phyloP scores from a whole-genome alignment of 2,888 invertebrate species.

The Cerastis leucographa region DNA sequence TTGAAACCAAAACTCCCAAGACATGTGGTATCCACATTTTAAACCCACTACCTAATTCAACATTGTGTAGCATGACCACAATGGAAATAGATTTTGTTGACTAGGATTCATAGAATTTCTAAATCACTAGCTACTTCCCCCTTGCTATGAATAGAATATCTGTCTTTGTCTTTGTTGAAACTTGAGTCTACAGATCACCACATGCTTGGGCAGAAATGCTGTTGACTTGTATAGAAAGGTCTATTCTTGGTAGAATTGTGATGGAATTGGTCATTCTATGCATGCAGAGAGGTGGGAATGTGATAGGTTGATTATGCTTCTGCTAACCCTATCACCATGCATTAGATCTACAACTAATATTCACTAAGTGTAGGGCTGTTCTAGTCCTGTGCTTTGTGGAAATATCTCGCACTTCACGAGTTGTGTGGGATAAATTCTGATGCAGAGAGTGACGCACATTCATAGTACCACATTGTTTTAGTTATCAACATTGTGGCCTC shows the following conservation, averaged over 20 bases:
- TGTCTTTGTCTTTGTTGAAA: background rate
- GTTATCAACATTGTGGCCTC: constrained; percentile 85
- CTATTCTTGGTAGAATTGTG: background rate
- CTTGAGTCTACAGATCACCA: background rate
- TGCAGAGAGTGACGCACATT: constrained; percentile 85
- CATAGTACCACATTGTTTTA: constrained; percentile 88
- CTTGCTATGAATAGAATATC: too few species aligned
- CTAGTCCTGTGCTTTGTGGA: constrained; percentile 82
- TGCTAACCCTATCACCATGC: constrained; percentile 64
- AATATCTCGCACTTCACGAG: constrained; percentile 77
- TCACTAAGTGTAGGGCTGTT: constrained; percentile 83
- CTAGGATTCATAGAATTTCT: background rate
- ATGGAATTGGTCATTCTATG: background rate
- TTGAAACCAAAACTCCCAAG: too few species aligned
- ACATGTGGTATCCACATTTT: too few species aligned
- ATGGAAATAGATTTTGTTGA: background rate
- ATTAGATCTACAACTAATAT: constrained; percentile 79
- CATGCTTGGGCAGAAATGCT: background rate
- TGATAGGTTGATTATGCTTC: background rate
- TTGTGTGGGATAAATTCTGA: constrained; percentile 71
- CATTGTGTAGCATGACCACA: background rate
- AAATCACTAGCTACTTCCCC: background rate
- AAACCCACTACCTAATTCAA: background rate
- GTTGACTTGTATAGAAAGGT: background rate
- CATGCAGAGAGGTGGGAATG: background rate